Percentiles rank a stretch among this genome's conserved stretches.
Evolutionary conservation across 2,888 invertebrate genomes (phyloP).

Genomic region (Bugula neritina): DNA sequence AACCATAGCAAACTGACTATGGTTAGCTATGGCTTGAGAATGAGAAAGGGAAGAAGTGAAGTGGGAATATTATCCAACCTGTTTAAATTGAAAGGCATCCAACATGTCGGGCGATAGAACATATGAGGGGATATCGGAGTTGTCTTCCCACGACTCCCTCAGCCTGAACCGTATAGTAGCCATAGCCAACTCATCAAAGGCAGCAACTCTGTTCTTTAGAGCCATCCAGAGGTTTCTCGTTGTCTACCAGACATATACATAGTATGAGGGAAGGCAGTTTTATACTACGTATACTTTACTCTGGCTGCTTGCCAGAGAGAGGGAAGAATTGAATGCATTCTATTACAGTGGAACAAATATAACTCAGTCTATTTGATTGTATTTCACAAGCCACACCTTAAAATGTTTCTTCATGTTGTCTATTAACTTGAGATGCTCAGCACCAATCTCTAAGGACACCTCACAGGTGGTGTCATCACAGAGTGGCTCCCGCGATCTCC

Average conservation of each 20-base stretch:
- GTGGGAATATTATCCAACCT: no score
- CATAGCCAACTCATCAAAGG: slow-evolving; percentile 69
- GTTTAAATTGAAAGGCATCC: background rate
- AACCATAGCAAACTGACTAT: no score
- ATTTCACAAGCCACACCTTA: slow-evolving; percentile 46
- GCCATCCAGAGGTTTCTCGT: slow-evolving; percentile 47
- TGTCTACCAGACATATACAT: slow-evolving; percentile 30
- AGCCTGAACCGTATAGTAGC: slow-evolving; percentile 62
- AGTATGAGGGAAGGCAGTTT: no score
- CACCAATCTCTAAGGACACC: background rate
- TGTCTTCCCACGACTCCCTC: slow-evolving; percentile 36
- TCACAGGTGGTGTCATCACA: background rate
- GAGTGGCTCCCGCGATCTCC: background rate
- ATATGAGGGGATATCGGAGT: background rate
- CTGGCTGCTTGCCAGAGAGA: background rate
- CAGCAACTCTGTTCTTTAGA: slow-evolving; percentile 56
- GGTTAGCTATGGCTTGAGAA: no score
- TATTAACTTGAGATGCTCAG: slow-evolving; percentile 58
- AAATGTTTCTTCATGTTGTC: slow-evolving; percentile 65
- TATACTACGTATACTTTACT: background rate
- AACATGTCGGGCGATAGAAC: background rate
- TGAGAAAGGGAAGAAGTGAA: no score
- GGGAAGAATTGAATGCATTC: background rate
- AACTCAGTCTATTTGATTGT: background rate
- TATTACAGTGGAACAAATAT: background rate